These are phyloP conservation scores for Corydoras sp. DNA, from an alignment of 2,113 vertebrate species.

Conservation along the genomic window DNA sequence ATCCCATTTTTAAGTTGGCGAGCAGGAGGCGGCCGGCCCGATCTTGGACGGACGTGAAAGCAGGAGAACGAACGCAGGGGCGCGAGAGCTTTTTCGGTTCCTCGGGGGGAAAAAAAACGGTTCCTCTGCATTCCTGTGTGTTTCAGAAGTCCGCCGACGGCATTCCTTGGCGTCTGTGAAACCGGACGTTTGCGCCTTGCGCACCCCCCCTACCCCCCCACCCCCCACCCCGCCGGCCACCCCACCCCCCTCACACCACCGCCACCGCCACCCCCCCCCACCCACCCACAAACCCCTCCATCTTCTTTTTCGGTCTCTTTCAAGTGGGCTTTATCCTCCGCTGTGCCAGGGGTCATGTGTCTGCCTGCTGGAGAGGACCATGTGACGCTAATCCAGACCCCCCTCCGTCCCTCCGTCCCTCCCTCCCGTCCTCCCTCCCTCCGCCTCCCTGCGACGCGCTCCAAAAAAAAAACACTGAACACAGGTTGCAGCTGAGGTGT, in stretches of 20 bases:
- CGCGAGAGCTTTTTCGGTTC: too few species aligned
- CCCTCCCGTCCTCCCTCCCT: too few species aligned
- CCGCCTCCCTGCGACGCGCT: not conserved
- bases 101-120: slow-evolving; percentile 30
- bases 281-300: too few species aligned
- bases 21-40: too few species aligned
- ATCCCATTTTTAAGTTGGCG: too few species aligned
- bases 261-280: too few species aligned
- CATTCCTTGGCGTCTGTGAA: slow-evolving; percentile 53
- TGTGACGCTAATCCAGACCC: slow-evolving; percentile 51
- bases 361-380: slow-evolving; percentile 49
- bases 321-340: slow-evolving; percentile 53
- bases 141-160: slow-evolving; percentile 44
- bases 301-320: slow-evolving; percentile 45
- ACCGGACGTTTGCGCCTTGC: slow-evolving; percentile 50
- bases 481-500: slow-evolving; percentile 24
- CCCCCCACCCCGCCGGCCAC: too few species aligned
- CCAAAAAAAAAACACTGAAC: slow-evolving; percentile 19
- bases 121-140: slow-evolving; percentile 41
- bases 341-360: slow-evolving; percentile 53
- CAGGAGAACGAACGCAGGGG: too few species aligned
- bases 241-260: too few species aligned
- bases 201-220: slow-evolving; percentile 19
- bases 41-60: too few species aligned
- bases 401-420: too few species aligned